These are phyloP conservation scores for Atopsyche davidsoni DNA, from an alignment of 1,140 invertebrate species.

Conservation along the genomic window DNA sequence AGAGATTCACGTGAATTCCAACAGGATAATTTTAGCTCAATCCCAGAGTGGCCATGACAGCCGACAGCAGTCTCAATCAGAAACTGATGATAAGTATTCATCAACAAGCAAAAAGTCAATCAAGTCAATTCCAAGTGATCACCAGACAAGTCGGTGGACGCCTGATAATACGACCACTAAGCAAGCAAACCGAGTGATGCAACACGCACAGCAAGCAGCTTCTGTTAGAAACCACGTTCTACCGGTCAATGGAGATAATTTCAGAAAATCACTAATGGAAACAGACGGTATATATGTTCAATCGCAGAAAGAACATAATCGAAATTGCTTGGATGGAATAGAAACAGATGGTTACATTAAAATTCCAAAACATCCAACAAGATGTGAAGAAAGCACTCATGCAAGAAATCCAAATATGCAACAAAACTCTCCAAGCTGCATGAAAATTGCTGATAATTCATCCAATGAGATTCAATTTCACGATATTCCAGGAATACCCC, in stretches of 20 bases:
- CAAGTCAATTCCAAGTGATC: conserved; percentile 7
- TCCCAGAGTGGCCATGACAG: conserved; percentile 27
- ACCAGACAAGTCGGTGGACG: background rate
- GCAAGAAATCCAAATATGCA: conserved; percentile 1
- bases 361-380: conserved; percentile 39
- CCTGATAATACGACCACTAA: background rate
- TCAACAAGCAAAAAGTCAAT: conserved; percentile 18
- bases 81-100: conserved; percentile 27
- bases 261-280: background rate
- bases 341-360: conserved; percentile 45
- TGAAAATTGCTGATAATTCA: conserved; percentile 2
- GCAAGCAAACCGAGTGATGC: background rate
- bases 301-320: conserved; percentile 32
- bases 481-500: background rate
- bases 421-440: background rate
- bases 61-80: conserved; percentile 12
- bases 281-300: background rate
- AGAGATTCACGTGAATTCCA: conserved; percentile 44
- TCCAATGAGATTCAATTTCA: conserved; percentile 2
- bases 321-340: conserved; percentile 40
- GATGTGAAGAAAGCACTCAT: conserved; percentile 21
- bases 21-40: conserved; percentile 38
- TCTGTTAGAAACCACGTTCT: background rate
- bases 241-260: background rate
- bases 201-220: background rate